Conservation (phyloP, 1,140 invertebrate species). For the Popillia japonica region DNA sequence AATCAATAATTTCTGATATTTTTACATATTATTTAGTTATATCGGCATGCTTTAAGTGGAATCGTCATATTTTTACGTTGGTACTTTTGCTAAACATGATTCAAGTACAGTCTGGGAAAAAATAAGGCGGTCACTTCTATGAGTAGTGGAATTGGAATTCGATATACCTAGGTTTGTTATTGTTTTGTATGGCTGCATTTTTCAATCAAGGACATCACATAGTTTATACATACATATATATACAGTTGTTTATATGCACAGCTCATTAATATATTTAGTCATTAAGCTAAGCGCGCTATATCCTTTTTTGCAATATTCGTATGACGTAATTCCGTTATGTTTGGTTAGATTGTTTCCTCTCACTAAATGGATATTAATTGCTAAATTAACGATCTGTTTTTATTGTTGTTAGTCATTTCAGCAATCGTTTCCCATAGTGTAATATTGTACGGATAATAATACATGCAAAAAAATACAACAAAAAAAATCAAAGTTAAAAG, state of each 20-base stretch:
- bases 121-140: background rate
- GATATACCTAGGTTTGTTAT: background rate
- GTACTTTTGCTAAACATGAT: background rate
- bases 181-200: background rate
- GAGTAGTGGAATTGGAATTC: background rate
- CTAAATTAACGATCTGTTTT: background rate
- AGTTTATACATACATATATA: no score
- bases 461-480: no score
- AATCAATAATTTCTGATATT: no score
- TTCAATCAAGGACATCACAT: background rate
- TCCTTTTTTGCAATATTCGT: conserved; percentile 6
- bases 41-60: no score
- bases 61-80: background rate
- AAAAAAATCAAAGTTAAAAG: no score
- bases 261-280: conserved; percentile 1
- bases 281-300: background rate
- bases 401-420: background rate
- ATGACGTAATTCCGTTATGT: background rate
- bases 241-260: conserved; percentile 2
- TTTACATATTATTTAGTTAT: no score
- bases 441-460: no score
- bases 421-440: no score
- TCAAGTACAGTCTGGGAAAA: background rate
- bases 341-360: background rate
- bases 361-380: background rate